Evolutionary conservation across 2,797 vertebrate species (phyloP).

Genomic region (Capromys pilorides): DNA sequence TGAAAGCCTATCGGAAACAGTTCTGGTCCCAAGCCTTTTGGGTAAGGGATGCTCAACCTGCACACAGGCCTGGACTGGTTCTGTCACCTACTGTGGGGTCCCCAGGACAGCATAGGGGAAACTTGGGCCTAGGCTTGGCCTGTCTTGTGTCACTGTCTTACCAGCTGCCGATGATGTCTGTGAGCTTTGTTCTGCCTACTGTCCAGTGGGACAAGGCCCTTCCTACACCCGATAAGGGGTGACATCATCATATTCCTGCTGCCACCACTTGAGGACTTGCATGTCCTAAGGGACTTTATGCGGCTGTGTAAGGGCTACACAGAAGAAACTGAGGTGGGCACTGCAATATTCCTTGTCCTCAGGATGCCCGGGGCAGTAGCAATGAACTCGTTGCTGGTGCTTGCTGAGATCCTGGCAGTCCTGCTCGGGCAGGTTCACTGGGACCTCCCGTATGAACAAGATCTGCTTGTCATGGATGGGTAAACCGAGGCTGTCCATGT

Average conservation of each 20-base stretch:
- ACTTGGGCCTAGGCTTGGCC: rapidly evolving
- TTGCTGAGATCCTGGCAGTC: not conserved
- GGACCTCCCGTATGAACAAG: not conserved
- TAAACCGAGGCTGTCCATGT: not conserved
- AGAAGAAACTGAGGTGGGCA: too few species aligned
- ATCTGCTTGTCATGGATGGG: not conserved
- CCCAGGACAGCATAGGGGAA: rapidly evolving
- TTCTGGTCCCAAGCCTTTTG: not conserved
- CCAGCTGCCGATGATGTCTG: not conserved
- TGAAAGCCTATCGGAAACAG: not conserved
- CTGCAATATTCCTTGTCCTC: not conserved
- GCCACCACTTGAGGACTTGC: rapidly evolving
- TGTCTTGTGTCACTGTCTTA: too few species aligned
- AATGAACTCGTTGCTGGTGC: not conserved
- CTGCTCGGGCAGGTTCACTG: rapidly evolving
- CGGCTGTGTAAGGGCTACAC: not conserved
- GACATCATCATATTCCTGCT: not conserved
- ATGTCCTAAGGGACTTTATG: not conserved
- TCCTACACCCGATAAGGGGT: rapidly evolving
- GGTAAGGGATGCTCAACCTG: not conserved
- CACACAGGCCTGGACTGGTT: not conserved
- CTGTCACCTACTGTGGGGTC: rapidly evolving
- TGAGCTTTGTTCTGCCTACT: not conserved
- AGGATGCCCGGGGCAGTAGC: not conserved
- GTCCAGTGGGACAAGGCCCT: not conserved